A percentile compares a stretch with the other conserved stretches of the same genome.
Evolutionary conservation across 2,888 invertebrate species (phyloP).

Genomic region (Caenorhabditis zanzibari): DNA sequence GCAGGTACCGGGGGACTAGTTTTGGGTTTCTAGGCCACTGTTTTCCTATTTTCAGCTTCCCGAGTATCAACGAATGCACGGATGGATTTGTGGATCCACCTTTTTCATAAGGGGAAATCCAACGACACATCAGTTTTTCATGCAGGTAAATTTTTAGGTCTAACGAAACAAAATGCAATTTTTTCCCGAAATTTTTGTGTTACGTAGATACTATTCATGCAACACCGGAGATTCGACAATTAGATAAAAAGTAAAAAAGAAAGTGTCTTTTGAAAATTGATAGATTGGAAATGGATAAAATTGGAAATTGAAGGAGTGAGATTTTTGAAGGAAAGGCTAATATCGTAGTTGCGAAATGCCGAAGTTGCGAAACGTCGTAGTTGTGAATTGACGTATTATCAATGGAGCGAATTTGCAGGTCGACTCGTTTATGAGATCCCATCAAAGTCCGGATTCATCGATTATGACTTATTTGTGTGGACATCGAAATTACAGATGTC

Average conservation of each 20-base stretch:
- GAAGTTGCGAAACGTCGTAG: no score
- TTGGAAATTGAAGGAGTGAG: no score
- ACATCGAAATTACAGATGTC: conserved; percentile 67
- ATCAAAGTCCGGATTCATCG: conserved; percentile 72
- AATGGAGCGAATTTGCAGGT: conserved; percentile 47
- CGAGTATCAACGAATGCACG: conserved; percentile 69
- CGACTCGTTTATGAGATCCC: conserved; percentile 64
- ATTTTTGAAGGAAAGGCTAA: no score
- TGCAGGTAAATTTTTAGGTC: conserved; percentile 49
- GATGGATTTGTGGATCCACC: conserved; percentile 77
- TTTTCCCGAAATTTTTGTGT: background rate
- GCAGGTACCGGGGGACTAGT: conserved; percentile 49
- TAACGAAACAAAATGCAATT: no score
- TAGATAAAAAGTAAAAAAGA: background rate
- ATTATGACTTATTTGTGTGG: conserved; percentile 76
- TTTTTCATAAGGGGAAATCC: conserved; percentile 69
- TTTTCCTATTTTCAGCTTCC: conserved; percentile 54
- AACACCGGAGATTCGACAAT: background rate
- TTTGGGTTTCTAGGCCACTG: background rate
- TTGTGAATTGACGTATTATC: no score
- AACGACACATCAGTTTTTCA: conserved; percentile 68
- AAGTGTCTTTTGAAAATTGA: background rate
- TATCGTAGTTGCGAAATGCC: no score
- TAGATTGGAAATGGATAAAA: no score
- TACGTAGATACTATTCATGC: background rate